phyloP scores from a whole-genome alignment of 1,140 invertebrate genomes.

The Parapsyche elsis region DNA sequence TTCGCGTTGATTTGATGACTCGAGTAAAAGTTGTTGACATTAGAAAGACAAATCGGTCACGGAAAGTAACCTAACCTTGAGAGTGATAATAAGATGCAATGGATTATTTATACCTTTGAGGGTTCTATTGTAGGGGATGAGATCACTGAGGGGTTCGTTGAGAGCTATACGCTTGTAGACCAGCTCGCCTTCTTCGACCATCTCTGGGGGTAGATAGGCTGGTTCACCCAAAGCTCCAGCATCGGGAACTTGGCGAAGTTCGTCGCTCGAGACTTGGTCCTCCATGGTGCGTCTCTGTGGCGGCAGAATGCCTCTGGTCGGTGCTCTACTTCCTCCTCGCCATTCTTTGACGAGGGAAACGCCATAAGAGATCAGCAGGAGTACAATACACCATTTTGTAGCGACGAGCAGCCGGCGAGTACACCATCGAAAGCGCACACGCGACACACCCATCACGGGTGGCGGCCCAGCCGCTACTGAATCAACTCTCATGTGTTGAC shows the following conservation, averaged over 20 bases:
- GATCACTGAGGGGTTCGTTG: conserved; percentile 37
- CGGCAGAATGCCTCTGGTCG: not conserved
- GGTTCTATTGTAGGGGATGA: conserved; percentile 37
- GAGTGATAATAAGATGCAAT: not conserved
- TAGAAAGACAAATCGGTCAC: not conserved
- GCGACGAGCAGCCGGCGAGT: not conserved
- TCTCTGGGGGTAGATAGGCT: not conserved
- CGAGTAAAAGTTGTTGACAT: not conserved
- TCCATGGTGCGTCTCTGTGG: not conserved
- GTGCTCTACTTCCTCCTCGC: not conserved
- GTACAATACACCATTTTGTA: not conserved
- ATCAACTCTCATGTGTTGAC: too few species aligned
- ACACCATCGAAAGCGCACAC: not conserved
- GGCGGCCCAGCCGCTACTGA: not conserved
- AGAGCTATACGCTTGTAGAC: conserved; percentile 37
- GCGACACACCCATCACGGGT: not conserved
- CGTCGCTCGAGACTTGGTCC: not conserved
- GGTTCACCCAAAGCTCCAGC: conserved; percentile 17
- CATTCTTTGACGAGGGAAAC: not conserved
- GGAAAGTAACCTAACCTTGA: too few species aligned
- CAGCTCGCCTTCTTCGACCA: not conserved
- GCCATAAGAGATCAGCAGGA: not conserved
- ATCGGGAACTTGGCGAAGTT: not conserved
- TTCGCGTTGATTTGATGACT: not conserved
- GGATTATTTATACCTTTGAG: conserved; percentile 5